These are phyloP conservation scores for Anniella stebbinsi DNA, from an alignment of 2,797 vertebrate genomes.

Conservation along the genomic window DNA sequence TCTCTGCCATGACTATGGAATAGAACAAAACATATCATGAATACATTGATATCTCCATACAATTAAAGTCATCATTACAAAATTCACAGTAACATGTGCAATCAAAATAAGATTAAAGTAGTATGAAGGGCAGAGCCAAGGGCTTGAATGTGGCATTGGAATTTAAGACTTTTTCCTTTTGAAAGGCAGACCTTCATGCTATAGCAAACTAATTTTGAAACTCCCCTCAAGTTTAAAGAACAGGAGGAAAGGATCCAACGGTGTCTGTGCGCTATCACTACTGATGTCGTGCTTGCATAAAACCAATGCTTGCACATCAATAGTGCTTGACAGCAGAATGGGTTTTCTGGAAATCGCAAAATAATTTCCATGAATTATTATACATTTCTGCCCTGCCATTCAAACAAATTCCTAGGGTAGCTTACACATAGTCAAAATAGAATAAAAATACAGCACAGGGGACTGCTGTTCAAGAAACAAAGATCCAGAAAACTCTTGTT, in stretches of 20 bases:
- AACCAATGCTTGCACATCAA: too few relatives aligned
- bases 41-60: neutral
- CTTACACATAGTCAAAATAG: neutral
- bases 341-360: too few relatives aligned
- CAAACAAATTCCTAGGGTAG: neutral
- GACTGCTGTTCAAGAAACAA: neutral
- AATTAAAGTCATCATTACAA: neutral
- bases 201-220: neutral
- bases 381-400: neutral
- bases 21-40: constrained; percentile 55
- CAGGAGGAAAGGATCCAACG: too few relatives aligned
- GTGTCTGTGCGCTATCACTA: too few relatives aligned
- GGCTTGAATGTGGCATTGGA: neutral
- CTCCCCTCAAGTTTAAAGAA: neutral
- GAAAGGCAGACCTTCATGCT: neutral
- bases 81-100: neutral
- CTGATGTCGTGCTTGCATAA: too few relatives aligned
- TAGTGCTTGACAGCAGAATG: too few relatives aligned
- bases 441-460: neutral
- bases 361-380: neutral
- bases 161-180: neutral
- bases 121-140: neutral
- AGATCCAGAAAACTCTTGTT: neutral
- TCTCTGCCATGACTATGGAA: constrained; percentile 84
- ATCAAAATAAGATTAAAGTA: neutral